Evolutionary conservation across 2,888 invertebrate species (phyloP), one percentile per base, ranked within the genome.

Genomic region (Rhorus exstirpatorius): DNA sequence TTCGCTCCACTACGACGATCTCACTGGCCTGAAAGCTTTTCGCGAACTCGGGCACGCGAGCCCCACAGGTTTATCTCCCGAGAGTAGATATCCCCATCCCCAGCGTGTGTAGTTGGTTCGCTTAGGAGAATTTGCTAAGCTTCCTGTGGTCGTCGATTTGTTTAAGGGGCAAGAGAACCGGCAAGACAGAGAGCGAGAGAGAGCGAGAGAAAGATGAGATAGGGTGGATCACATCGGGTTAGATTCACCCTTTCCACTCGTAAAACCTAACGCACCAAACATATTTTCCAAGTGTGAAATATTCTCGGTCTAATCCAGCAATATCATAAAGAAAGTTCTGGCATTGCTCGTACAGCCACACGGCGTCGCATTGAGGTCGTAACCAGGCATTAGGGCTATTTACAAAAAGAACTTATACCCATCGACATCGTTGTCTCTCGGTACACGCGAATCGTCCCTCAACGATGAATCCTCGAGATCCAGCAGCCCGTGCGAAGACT

Each of bases 341-440:
- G 81, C 86, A 84, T 84, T 85, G 53, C 38, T 49, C 41, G 49
- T 53, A 63, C 75, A 53, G 63, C 83, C 58, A 85, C 70, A 63
- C 51, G 17, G 76, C 83, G 84, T 85, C 53, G 84, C 86, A 81
- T 85, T 84, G 78, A 85, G 90, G 90, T 92, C 92, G 91, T 92
- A 93, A 92, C 93, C 92, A 88, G 91, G 92, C 90, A 92, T 92
- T 92, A 92, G 88, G 90, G 90, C 88, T 93, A 91, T 93, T 92
- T 92, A 92, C 93, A 92, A 92, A 92, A 89, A 89, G 90, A 89
- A 87, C 89, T 90, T 89, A 87, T 86, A 85, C 87, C 65, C 81
- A 19, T 60, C 19, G 79, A 51, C 75, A 51, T 81, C 84, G 85
- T 46, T 85, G 86, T 87, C 87, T 83, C 85, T 80, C 81, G 81